Base-by-base conservation (phyloP, 92 coral and sea anemone genomes). In the Paragorgia papillata region DNA sequence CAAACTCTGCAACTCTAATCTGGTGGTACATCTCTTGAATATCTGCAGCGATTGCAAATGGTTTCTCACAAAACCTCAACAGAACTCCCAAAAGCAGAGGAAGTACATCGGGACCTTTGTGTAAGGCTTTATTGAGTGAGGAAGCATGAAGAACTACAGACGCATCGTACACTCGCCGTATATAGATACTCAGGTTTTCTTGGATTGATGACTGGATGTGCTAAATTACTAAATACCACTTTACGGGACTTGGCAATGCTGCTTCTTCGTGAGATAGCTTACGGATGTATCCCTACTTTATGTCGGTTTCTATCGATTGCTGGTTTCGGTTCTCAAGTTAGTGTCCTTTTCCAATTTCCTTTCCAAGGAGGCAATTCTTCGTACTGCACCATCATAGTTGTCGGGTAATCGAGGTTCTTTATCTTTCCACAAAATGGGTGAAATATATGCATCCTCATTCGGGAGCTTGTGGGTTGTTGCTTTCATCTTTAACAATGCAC, bases 121-220 rank as follows among this genome's bases (percentile, higher is more conserved):
- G 12, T 37, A 37, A 37, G 12, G 43, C 43, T 37, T 37, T 37
- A 37, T 37, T 5, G 43, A 37, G 43, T 12, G 43, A 37, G 5
- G 43, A 37, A 37, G 6, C 43, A 37, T 37, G 43, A 12, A 37
- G 12, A 37, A 37, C 43, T 37, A 12, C 43, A 37, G 66, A 79
- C 18, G 76, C 83, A 64, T 79, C 83, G 34, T 79, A 79, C 15
- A 79, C 83, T 21, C 64, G 69, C 12, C 77, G 69, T n/a, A n/a
- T n/a, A n/a, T 24, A 79, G 77, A 46, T 49, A 40, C 37, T 67
- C 76, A 51, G 58, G 58, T 19, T 51, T 17, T 51, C 58, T 51
- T 17, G 80, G 81, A 34, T 78, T 78, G 12, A 78, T 40, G 24
- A 84, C 83, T 10, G 82, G 68, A 14, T 79, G 69, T n/a, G n/a